Evolutionary conservation across 2,888 invertebrate genomes (phyloP).

Genomic region (Papilio elwesi): DNA sequence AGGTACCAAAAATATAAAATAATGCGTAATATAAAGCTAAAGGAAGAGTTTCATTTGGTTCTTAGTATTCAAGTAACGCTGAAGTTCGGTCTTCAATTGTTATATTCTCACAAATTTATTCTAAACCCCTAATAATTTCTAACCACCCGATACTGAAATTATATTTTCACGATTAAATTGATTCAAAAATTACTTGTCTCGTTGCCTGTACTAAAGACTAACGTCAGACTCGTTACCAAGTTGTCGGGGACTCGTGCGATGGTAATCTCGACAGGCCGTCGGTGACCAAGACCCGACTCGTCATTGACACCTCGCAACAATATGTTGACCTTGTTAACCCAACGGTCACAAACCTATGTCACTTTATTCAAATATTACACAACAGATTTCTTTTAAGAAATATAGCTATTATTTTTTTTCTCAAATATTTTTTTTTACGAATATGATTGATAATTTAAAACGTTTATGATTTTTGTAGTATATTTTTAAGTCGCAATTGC

Average conservation of each 20-base stretch:
- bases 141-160: not conserved
- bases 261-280: constrained; percentile 73
- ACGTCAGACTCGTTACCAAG: constrained; percentile 73
- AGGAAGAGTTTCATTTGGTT: too few relatives aligned
- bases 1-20: too few relatives aligned
- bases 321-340: constrained; percentile 69
- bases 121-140: not conserved
- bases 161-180: not conserved
- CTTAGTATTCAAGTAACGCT: too few relatives aligned
- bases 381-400: not conserved
- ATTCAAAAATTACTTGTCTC: constrained; percentile 47
- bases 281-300: constrained; percentile 71
- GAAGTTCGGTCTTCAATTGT: too few relatives aligned
- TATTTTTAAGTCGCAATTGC: not conserved
- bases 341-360: constrained; percentile 25
- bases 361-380: constrained; percentile 11
- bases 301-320: constrained; percentile 72
- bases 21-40: too few relatives aligned
- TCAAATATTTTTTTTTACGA: not conserved
- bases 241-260: constrained; percentile 70
- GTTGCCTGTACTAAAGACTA: constrained; percentile 60
- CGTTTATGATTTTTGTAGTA: too few relatives aligned
- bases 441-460: too few relatives aligned
- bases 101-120: too few relatives aligned
- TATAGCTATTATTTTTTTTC: not conserved